Base-by-base conservation (phyloP, 2,113 vertebrate genomes). In the Dunckerocampus dactyliophorus region DNA sequence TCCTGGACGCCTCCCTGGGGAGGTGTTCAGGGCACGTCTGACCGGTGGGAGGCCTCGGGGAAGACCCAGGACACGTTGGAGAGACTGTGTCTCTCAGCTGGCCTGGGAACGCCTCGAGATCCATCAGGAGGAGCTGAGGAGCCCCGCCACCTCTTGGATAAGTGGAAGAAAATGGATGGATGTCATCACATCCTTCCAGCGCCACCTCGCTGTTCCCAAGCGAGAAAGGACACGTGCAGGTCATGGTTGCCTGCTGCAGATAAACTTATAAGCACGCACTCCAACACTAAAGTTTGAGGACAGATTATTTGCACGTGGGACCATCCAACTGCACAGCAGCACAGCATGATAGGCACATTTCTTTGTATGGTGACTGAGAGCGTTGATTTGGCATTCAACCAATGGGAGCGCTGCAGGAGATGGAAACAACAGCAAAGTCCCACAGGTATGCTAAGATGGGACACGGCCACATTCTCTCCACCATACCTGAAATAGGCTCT, bases 161-260 rank as follows among this genome's bases (percentile, higher is more conserved):
- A 37, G 34, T 9, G n/a, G n/a, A n/a, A n/a, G n/a, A n/a, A n/a
- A n/a, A 37, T 37, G 34, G 34, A 37, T 37, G 34, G 34, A 39
- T 39, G 13, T 14, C 39, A 43, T 43, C 12, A 13, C 39, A 43
- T 14, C 39, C 1, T 43, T 43, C 37, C 37, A 39, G 10, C 8
- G 8, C 10, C 10, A 39, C 53, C 70, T 62, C 8, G 49, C 57
- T 68, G 39, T 47, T 31, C 34, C 37, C 17, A 10, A 59, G 55
- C 65, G 57, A 63, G 19, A 77, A 69, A 79, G 63, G 74, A 85
- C 80, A 51, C 31, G 58, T 52, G 20, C 46, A 45, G 21, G 56
- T 74, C 74, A 82, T 70, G 59, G 58, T 73, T 74, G 79, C 62
- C 76, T 72, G 74, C 24, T n/a, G 72, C 47, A 73, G 65, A 82